Base-by-base conservation (phyloP, 2,797 vertebrate species). In the Sebastes minor region DNA sequence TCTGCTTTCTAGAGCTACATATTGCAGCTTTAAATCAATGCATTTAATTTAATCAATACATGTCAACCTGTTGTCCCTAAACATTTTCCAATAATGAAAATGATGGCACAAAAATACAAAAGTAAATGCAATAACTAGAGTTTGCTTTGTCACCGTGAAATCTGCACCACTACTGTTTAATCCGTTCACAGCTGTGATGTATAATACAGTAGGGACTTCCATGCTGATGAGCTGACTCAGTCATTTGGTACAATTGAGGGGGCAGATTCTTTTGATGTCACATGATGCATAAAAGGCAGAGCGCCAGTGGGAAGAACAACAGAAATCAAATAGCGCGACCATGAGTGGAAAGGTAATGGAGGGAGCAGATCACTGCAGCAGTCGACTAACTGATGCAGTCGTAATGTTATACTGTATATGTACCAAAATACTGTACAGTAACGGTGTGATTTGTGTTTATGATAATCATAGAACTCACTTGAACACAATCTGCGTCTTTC, bases 221-320 rank as follows among this genome's bases (percentile, higher is more conserved):
- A 74, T 20, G 57, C 33, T 18, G 76, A 77, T 85, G 59, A 65
- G 92, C 92, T 90, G 87, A 93, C 88, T 88, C 87, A 8, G 80
- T 22, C 8, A 73, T 89, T 93, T 84, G 25, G 55, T 86, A 86
- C 89, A 89, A 89, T 74, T 35, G 87, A 67, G 65, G 28, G 28
- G 68, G 53, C 83, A 79, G 70, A 92, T 92, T 87, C 87, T 87
- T 90, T 90, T 80, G 70, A 78, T 80, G 87, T 87, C 88, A 90
- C 89, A 88, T 88, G 89, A 89, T 71, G 85, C 88, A 91, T 91
- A 91, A 92, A 92, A 92, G 89, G 84, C 81, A 81, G 83, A 8
- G 6, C 56, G 71, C 60, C 81, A 82, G 88, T 42, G 82, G 61
- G 80, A 35, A 75, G 52, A 85, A 88, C 85, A 74, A 86, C 87